A percentile compares a stretch with the other conserved stretches of the same genome.
Conservation (phyloP, 2,797 vertebrate species). For the Limnodromus scolopaceus region DNA sequence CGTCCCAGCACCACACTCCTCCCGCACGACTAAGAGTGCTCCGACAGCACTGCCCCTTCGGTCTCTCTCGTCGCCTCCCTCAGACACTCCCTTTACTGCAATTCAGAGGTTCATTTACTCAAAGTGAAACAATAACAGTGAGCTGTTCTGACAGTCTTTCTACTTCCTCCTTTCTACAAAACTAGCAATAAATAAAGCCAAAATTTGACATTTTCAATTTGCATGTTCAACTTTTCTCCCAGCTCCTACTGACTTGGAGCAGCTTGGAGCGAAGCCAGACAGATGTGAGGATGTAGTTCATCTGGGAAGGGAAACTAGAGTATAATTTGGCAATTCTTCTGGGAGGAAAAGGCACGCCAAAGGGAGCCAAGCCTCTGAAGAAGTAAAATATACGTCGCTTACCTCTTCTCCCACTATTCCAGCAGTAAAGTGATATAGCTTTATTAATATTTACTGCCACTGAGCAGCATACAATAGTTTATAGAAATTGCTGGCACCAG, state of each 20-base stretch:
- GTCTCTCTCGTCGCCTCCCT: background rate
- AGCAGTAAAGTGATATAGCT: slow-evolving; percentile 14
- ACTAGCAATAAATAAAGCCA: slow-evolving; percentile 43
- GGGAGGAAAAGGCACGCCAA: slow-evolving; percentile 44
- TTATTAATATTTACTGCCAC: slow-evolving; percentile 59
- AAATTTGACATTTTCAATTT: slow-evolving; percentile 65
- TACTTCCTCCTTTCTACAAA: slow-evolving; percentile 36
- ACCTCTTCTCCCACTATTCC: slow-evolving; percentile 37
- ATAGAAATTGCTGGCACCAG: slow-evolving; percentile 17
- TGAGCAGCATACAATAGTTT: background rate
- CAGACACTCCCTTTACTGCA: background rate
- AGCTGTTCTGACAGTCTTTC: slow-evolving; percentile 34
- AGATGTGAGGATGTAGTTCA: slow-evolving; percentile 63
- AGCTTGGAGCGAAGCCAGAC: slow-evolving; percentile 55
- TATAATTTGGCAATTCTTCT: slow-evolving; percentile 44
- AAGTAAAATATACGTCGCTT: background rate
- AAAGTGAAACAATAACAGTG: background rate
- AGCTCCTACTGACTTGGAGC: slow-evolving; percentile 40
- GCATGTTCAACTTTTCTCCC: slow-evolving; percentile 39
- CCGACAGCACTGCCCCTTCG: background rate
- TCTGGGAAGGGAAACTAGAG: slow-evolving; percentile 45
- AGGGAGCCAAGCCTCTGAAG: slow-evolving; percentile 54
- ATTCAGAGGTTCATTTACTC: background rate
- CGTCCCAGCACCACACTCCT: background rate
- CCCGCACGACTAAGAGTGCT: background rate